Evolutionary conservation across 2,113 vertebrate species (phyloP), one percentile per base, ranked within the genome.

Genomic region (Mobula hypostoma): DNA sequence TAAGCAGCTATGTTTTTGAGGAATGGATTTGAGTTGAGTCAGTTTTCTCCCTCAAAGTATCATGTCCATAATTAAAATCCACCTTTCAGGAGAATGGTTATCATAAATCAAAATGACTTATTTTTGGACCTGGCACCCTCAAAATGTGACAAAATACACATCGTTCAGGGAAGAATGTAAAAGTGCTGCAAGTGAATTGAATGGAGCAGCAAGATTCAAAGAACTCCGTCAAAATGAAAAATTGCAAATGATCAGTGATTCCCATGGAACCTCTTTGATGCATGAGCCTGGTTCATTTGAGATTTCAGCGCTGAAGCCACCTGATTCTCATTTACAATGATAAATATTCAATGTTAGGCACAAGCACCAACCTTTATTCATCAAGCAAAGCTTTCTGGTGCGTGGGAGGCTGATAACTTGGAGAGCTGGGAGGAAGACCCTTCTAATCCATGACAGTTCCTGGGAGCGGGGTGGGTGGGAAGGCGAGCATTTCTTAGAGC

Each of bases 251-350:
- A 36, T 66, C 21, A 90, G 32, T 68, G 61, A 90, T 32, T 29
- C 66, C 32, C 21, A 87, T 48, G 56, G 56, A 56, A 56, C 27
- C 83, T 56, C 87, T 90, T 90, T 90, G 87, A 90, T 66, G 87
- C 87, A 90, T 36, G 2, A 29, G 63, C n/a, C 7, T 68, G 87
- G 66, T 61, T 68, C 66, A 90, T 90, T 61, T 66, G 87, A 36
- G 61, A 36, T 21, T 90, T 90, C 87, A 68, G n/a, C 12, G 87
- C n/a, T 32, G 32, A 90, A 90, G 87, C 61, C 87, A 90, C 61
- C 87, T 90, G 87, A 90, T 90, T 90, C 63, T 90, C 87, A 90
- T 90, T 90, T 90, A 61, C 61, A 68, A 32, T 66, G 27, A 29
- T 68, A 68, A 68, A 90, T 68, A 36, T 90, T 66, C 32, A 15